Percentiles rank a stretch among this genome's conserved stretches.
Evolutionary conservation across 2,888 invertebrate genomes (phyloP).

Genomic region (Ceramica pisi): DNA sequence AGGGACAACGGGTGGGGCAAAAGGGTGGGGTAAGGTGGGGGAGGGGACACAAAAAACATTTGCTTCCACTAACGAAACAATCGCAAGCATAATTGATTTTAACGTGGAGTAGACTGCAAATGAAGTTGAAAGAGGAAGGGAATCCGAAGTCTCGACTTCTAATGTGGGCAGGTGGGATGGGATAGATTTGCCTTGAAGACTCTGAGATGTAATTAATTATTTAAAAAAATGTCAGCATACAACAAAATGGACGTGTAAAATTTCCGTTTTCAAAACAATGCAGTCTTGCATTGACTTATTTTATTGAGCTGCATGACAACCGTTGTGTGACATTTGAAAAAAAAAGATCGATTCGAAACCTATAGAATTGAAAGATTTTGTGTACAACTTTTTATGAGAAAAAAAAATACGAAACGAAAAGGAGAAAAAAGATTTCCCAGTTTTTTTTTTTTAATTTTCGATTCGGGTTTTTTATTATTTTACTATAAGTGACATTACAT

Average conservation of each 20-base stretch:
- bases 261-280: no score
- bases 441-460: no score
- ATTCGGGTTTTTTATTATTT: no score
- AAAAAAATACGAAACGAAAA: no score
- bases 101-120: slow-evolving; percentile 86
- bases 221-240: not conserved
- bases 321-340: no score
- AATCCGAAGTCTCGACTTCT: slow-evolving; percentile 61
- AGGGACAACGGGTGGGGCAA: slow-evolving; percentile 64
- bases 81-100: slow-evolving; percentile 90
- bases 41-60: slow-evolving; percentile 82
- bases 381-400: no score
- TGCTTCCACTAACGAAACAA: slow-evolving; percentile 89
- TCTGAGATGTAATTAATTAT: slow-evolving; percentile 10
- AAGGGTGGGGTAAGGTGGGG: slow-evolving; percentile 34
- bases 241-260: not conserved
- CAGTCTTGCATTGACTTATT: no score
- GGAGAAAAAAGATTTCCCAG: no score
- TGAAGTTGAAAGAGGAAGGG: slow-evolving; percentile 76
- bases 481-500: no score
- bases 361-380: no score
- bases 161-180: slow-evolving; percentile 55
- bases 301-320: no score
- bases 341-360: no score
- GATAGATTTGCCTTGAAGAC: slow-evolving; percentile 13